phyloP scores from a whole-genome alignment of 2,113 vertebrate species.

The Coryphaenoides rupestris region DNA sequence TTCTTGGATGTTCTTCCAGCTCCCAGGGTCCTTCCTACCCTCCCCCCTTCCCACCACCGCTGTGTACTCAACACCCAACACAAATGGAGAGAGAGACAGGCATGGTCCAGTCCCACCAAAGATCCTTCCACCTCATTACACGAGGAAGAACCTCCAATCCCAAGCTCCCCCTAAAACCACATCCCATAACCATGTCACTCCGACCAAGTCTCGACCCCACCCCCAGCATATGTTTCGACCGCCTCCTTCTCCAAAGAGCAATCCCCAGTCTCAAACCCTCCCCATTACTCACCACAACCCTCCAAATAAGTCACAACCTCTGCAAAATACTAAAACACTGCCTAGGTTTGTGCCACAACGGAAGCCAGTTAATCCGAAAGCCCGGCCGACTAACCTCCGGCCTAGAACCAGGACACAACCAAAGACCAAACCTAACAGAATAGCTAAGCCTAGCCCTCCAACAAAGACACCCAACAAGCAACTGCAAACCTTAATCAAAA shows the following conservation, averaged over 20 bases:
- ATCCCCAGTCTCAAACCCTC: not conserved
- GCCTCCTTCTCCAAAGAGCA: not conserved
- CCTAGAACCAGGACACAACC: not conserved
- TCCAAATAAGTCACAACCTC: not conserved
- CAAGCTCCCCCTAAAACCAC: not conserved
- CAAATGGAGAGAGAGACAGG: constrained; percentile 29
- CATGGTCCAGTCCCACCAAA: not conserved
- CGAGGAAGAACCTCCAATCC: not conserved
- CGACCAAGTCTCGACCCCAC: not conserved
- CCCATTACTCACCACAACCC: not conserved
- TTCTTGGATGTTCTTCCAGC: constrained; percentile 21
- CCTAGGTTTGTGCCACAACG: constrained; percentile 7
- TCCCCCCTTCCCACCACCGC: constrained; percentile 25
- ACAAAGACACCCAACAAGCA: constrained; percentile 1
- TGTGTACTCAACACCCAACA: constrained; percentile 9
- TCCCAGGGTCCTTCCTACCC: constrained; percentile 19
- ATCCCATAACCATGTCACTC: not conserved
- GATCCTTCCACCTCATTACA: not conserved
- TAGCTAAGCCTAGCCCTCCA: constrained; percentile 2
- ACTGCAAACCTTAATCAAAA: not conserved
- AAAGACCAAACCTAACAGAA: constrained; percentile 5
- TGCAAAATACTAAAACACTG: constrained; percentile 15
- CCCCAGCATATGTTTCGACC: not conserved
- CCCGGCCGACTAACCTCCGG: constrained; percentile 1
- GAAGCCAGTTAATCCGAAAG: not conserved